Evolutionary conservation across 1,140 invertebrate genomes (phyloP), one percentile per base, ranked within the genome.

Genomic region (Papilio aristodemus): DNA sequence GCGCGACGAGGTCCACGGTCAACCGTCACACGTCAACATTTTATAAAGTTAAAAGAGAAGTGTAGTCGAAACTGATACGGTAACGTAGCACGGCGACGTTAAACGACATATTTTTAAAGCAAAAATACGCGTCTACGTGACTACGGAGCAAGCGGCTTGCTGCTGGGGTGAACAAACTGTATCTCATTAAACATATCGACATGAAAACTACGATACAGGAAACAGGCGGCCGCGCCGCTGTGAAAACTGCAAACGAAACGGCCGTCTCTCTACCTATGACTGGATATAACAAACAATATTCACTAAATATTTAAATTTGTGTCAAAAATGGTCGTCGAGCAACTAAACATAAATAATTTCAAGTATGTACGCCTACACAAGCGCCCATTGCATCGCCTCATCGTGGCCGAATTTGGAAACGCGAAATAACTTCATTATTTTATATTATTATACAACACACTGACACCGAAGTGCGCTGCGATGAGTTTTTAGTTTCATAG

Each of bases 121-220:
- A 54, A 1, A 22, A 25, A 22, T 4, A 4, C 10, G 17, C 19
- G 46, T 54, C 9, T 54, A 11, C 19, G 19, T 22, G 46, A 25
- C 17, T 10, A 19, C 46, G 38, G 38, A 11, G 1, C 11, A 11
- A 4, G 10, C 38, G 11, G 11, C 38, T 39, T 25, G 41, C 19
- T 22, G 17, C 46, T 54, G 46, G n/a, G 46, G 46, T 54, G 46
- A 54, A 54, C 8, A 54, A 54, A 54, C 46, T 54, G 19, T 54
- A 54, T 54, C 46, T 54, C 46, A 54, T 54, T 54, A 54, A 25
- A 54, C 46, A 22, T 54, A 22, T 54, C 43, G 14, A 46, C 22
- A 54, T 54, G 46, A 54, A 54, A 54, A 10, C 11, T 17, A 54
- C 10, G 8, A n/a, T n/a, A n/a, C n/a, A n/a, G n/a, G n/a, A n/a